These are phyloP conservation scores for Drosophila paramelanica DNA, from an alignment of 2,888 invertebrate genomes.

Conservation along the genomic window DNA sequence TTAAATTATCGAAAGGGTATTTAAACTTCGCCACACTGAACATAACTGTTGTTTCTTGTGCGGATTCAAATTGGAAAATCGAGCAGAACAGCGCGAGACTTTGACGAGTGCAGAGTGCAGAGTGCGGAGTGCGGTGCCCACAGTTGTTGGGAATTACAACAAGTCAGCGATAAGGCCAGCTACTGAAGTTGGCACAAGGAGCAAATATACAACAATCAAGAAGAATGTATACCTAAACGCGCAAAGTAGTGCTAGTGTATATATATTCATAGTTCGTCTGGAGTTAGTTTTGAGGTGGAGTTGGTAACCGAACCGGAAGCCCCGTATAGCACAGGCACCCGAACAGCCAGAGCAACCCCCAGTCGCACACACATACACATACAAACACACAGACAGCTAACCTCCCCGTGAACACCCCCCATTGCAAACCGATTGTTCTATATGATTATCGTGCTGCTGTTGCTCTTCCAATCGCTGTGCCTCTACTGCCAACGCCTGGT, in stretches of 20 bases:
- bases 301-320: constrained; percentile 1
- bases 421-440: constrained; percentile 49
- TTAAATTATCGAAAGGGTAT: background rate
- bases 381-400: background rate
- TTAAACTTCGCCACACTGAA: background rate
- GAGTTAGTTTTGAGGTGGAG: constrained; percentile 9
- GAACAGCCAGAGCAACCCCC: constrained; percentile 32
- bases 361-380: constrained; percentile 3
- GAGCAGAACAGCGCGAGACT: constrained; percentile 50
- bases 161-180: constrained; percentile 21
- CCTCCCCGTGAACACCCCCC: too few species aligned
- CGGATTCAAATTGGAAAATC: constrained; percentile 73
- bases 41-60: background rate
- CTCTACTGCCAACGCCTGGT: constrained; percentile 84
- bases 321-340: background rate
- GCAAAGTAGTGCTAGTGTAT: background rate
- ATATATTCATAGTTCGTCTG: too few species aligned
- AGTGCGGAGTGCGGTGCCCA: constrained; percentile 15
- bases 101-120: constrained; percentile 54
- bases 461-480: constrained; percentile 85
- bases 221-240: constrained; percentile 15
- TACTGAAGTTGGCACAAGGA: constrained; percentile 12
- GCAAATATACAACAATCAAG: background rate
- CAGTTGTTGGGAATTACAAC: constrained; percentile 28
- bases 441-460: constrained; percentile 85